Evolutionary conservation across 2,113 vertebrate species (phyloP).

Genomic region (Syngnathoides biaculeatus): DNA sequence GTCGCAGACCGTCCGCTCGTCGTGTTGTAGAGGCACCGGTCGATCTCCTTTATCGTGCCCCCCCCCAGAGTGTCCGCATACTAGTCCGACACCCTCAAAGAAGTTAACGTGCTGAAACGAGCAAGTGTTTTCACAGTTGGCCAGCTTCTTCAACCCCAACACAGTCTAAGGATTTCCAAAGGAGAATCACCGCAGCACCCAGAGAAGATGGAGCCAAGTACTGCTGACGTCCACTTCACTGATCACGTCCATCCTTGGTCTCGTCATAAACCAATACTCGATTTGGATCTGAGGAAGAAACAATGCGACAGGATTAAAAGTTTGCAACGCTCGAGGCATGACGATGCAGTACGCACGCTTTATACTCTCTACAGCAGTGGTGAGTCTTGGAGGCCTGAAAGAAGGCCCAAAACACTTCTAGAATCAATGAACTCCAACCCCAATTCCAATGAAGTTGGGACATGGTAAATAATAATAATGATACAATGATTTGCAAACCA

Average conservation of each 20-base stretch:
- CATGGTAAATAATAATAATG: no score
- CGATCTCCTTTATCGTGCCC: constrained; percentile 40
- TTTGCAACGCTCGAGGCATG: background rate
- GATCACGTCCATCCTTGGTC: constrained; percentile 88
- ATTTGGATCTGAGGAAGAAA: constrained; percentile 84
- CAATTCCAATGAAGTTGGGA: no score
- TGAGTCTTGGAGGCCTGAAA: no score
- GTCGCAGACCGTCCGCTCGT: constrained; percentile 39
- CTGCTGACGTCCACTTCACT: constrained; percentile 81
- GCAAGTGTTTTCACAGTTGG: constrained; percentile 66
- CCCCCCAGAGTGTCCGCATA: constrained; percentile 21
- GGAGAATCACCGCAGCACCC: constrained; percentile 80
- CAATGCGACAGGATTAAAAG: constrained; percentile 11
- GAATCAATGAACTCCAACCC: no score
- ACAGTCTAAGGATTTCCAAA: constrained; percentile 62
- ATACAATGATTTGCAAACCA: no score
- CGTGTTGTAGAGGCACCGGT: constrained; percentile 49
- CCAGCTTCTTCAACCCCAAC: constrained; percentile 46
- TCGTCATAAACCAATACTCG: constrained; percentile 90
- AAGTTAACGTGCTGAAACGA: constrained; percentile 50
- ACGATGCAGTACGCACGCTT: background rate
- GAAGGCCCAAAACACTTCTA: no score
- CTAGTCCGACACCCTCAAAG: constrained; percentile 37
- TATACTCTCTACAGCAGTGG: no score
- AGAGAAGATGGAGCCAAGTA: constrained; percentile 71